Evolutionary conservation across 2,888 invertebrate species (phyloP), one percentile per base, ranked within the genome.

Genomic region (Melanchra persicariae): DNA sequence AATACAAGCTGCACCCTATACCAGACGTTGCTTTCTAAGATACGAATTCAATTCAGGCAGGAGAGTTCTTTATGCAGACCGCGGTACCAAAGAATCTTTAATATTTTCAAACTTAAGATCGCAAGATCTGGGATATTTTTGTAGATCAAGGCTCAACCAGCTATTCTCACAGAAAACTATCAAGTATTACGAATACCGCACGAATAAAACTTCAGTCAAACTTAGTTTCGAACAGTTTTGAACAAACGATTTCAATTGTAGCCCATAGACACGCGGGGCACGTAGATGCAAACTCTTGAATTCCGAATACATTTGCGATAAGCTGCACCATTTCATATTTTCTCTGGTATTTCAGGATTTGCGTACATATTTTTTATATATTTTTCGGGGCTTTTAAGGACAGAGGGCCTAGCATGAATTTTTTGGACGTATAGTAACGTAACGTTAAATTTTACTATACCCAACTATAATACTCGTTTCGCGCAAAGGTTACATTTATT

Each of bases 251-350:
- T 74, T 74, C 78, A 74, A 71, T 74, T 59, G 58, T 40, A 45
- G 19, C 45, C 30, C 30, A 40, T 78, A 54, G 24, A 47, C 40
- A 71, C 40, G 47, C 78, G 47, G 22, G 24, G 52, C 73, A 74
- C 73, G 78, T 77, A 40, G 45, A 47, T 47, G 52, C 24, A 59
- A 70, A 54, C 71, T 77, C 26, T 71, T 74, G 78, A 74, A 77
- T 73, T 40, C n/a, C 3, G 79, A 72, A 51, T 62, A 55, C 49
- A 49, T 73, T 74, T 57, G 57, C 58, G 71, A 77, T 77, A 70
- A 77, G 45, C n/a, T 74, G 71, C 78, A 77, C 30, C 52, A 47
- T 74, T 72, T 59, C 8, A 40, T 52, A 77, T 70, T 77, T 77
- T 70, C 66, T 22, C 40, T 68, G 70, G 24, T 34, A 69, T 26